phyloP scores from a whole-genome alignment of 2,113 vertebrate species.

The Pachypanchax playfairii region DNA sequence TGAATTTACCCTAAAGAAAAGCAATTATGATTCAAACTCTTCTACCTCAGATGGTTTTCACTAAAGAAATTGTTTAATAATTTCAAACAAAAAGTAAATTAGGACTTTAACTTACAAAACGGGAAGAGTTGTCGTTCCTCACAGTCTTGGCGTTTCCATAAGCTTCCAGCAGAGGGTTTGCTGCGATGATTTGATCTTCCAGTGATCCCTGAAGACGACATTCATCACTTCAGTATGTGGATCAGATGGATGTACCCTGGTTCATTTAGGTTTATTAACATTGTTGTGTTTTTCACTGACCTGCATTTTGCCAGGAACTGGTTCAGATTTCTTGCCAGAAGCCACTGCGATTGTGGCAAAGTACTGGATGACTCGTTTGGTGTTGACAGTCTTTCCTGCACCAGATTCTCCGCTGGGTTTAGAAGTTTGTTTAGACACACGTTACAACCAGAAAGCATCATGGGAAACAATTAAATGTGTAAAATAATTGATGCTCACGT shows the following conservation, averaged over 20 bases:
- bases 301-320: slow-evolving; percentile 80
- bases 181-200: slow-evolving; percentile 85
- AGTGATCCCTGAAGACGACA: slow-evolving; percentile 82
- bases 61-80: slow-evolving; percentile 24
- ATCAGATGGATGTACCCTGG: background rate
- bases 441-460: background rate
- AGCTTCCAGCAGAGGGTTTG: slow-evolving; percentile 82
- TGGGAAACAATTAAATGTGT: background rate
- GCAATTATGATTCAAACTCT: background rate
- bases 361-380: slow-evolving; percentile 95
- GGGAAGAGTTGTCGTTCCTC: slow-evolving; percentile 90
- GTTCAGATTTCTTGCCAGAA: slow-evolving; percentile 68
- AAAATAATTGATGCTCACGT: slow-evolving; percentile 78
- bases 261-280: no score
- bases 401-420: slow-evolving; percentile 90
- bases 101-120: slow-evolving; percentile 80
- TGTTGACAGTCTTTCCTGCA: slow-evolving; percentile 96
- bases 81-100: background rate
- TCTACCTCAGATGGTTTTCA: background rate
- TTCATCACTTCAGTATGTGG: background rate
- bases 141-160: slow-evolving; percentile 90
- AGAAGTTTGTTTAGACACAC: slow-evolving; percentile 5
- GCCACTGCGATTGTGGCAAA: slow-evolving; percentile 95
- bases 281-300: slow-evolving; percentile 59
- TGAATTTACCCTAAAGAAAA: slow-evolving; percentile 86